Evolutionary conservation across 2,113 vertebrate species (phyloP), one percentile per base, ranked within the genome.

Genomic region (Vulpes lagopus): DNA sequence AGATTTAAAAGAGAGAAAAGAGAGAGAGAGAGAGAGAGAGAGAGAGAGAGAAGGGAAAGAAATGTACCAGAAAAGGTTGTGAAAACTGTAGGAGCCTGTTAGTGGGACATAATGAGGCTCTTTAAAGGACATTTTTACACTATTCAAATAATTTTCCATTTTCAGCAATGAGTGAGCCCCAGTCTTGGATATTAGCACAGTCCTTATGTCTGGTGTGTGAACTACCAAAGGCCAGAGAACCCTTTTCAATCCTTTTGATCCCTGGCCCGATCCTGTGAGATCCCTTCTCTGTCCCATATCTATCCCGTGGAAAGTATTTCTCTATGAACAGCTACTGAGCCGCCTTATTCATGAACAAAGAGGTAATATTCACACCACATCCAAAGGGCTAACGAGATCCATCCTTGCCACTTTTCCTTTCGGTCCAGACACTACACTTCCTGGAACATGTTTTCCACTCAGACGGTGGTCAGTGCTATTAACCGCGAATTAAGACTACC

Each of bases 281-380:
- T 35, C 8, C 20, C 23, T 43, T 15, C 32, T 76, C 53, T 89
- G 64, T 81, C 35, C 38, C 59, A n/a, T 69, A 35, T 76, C 53
- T 89, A 59, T 81, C 32, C 38, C 59, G 30, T 69, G 59, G 23
- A 91, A 87, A 49, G 60, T 11, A 53, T 62, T 87, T 95, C 71
- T 95, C 60, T 82, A 65, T 30, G 57, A 87, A 92, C 43, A 90
- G 35, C 3, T 20, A 89, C 20, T 9, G 49, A 85, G 38, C 80
- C 87, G 53, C 62, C 91, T 95, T 94, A 69, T 85, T 92, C 17
- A 22, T 23, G 57, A 94, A 91, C 32, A 67, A 20, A 88, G 79
- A 30, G 32, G 27, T 55, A 60, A 53, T 25, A 82, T 4, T n/a
- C 80, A 38, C 11, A 49, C 11, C 57, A 19, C 22, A 69, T 43